Evolutionary conservation across 1,140 invertebrate species (phyloP), one percentile per base, ranked within the genome.

Genomic region (Temnothorax nylanderi): DNA sequence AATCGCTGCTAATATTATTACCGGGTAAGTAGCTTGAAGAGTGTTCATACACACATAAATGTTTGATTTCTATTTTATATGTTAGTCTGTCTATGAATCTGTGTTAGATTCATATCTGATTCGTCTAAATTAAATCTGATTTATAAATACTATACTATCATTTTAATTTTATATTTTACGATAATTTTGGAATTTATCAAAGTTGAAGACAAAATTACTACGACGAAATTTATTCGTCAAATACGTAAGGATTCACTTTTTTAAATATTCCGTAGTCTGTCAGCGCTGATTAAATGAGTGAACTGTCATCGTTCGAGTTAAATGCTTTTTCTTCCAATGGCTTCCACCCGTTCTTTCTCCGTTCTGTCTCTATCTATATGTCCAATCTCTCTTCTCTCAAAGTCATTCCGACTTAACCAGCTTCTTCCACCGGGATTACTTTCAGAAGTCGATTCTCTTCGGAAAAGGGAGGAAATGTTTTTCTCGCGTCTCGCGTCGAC

Each of bases 381-480:
- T 54, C 65, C 77, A 41, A 80, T 80, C 62, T 71, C 47, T 71
- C 26, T 32, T 69, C 34, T 80, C 47, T 80, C 62, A 51, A 80
- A 80, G 77, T 69, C 62, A 37, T 54, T 71, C 10, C 77, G 77
- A 81, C 65, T 69, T 69, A 54, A 80, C 34, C 62, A 69, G 77
- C 47, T 81, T 81, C 16, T 56, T 69, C 64, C 51, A 16, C n/a
- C 21, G 47, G 32, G 62, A 81, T 71, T 81, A 81, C 47, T 71
- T 71, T 71, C 5, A 60, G 34, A 81, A 81, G 77, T 81, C 65
- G 64, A 81, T 81, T 69, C 13, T 51, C 26, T 21, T 10, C 3
- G n/a, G 34, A 10, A 26, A 18, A 7, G 44, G n/a, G 41, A n/a
- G 34, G 47, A 16, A 41, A 41, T 32, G 47, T 81, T 81, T 41